These are phyloP conservation scores for Anticlea derivata DNA, from an alignment of 2,888 invertebrate genomes.

Conservation along the genomic window DNA sequence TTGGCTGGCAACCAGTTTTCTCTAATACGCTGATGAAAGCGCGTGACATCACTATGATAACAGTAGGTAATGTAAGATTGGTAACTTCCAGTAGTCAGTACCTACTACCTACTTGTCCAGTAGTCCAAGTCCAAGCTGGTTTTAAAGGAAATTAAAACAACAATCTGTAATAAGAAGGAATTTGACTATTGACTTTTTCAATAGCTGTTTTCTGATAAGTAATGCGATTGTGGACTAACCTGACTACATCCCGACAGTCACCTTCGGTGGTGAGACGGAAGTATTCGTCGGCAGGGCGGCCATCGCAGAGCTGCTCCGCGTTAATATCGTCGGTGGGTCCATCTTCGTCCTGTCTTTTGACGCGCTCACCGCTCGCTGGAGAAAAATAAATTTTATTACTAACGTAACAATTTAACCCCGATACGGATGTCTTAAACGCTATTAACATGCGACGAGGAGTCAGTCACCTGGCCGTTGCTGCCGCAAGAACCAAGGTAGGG, in stretches of 20 bases:
- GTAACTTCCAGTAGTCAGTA: no score
- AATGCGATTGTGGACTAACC: slow-evolving; percentile 82
- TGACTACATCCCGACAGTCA: slow-evolving; percentile 96
- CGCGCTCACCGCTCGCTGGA: slow-evolving; percentile 78
- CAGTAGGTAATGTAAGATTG: slow-evolving; percentile 18
- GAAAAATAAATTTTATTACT: slow-evolving; percentile 14
- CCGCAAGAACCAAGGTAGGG: slow-evolving; percentile 33
- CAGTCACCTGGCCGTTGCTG: slow-evolving; percentile 29
- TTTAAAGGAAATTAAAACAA: background rate
- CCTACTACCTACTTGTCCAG: no score
- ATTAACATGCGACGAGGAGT: slow-evolving; percentile 30
- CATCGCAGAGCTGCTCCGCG: slow-evolving; percentile 93
- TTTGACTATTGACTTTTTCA: background rate
- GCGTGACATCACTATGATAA: slow-evolving; percentile 47
- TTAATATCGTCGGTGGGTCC: slow-evolving; percentile 84
- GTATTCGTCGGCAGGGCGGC: slow-evolving; percentile 95
- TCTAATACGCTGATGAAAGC: slow-evolving; percentile 44
- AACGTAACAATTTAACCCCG: slow-evolving; percentile 18
- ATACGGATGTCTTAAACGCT: slow-evolving; percentile 22
- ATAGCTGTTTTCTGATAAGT: background rate
- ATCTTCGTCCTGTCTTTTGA: slow-evolving; percentile 88
- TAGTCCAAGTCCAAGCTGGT: background rate
- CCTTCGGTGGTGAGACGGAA: slow-evolving; percentile 93
- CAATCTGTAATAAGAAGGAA: background rate
- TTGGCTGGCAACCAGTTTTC: slow-evolving; percentile 46